These are phyloP conservation scores for Macroteleia sp. DNA, from an alignment of 2,888 invertebrate genomes.

Conservation along the genomic window DNA sequence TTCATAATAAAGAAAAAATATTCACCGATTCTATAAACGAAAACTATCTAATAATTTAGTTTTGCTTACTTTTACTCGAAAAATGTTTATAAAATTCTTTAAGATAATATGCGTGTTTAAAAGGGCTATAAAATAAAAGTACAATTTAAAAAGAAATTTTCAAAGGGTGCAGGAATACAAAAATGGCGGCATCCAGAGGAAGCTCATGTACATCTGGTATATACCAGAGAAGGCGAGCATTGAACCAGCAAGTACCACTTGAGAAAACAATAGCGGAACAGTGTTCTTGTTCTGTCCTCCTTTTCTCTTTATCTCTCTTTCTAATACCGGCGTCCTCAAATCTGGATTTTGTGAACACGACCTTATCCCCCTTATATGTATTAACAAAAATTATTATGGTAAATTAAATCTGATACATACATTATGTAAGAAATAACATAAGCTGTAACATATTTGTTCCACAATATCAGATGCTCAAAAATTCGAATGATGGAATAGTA, in stretches of 20 bases:
- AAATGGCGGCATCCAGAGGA: conserved; percentile 65
- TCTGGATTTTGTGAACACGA: conserved; percentile 73
- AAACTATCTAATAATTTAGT: too few relatives aligned
- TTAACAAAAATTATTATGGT: too few relatives aligned
- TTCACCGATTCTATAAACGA: too few relatives aligned
- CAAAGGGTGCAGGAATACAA: conserved; percentile 64
- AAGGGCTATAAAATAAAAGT: conserved; percentile 37
- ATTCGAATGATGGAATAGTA: too few relatives aligned
- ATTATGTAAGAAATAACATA: too few relatives aligned
- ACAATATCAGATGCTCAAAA: too few relatives aligned
- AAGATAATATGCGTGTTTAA: conserved; percentile 12
- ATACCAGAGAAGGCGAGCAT: conserved; percentile 79
- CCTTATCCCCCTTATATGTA: conserved; percentile 49
- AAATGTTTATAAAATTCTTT: background rate
- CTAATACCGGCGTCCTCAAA: conserved; percentile 78
- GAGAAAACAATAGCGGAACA: conserved; percentile 83
- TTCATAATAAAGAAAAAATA: too few relatives aligned
- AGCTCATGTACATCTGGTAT: conserved; percentile 81
- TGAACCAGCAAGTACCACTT: conserved; percentile 83
- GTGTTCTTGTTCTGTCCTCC: conserved; percentile 72
- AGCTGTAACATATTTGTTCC: too few relatives aligned
- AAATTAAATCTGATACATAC: too few relatives aligned
- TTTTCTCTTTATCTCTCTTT: conserved; percentile 66
- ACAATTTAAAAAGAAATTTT: conserved; percentile 57
- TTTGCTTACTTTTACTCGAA: background rate